Base-by-base conservation (phyloP, 2,113 vertebrate species). In the Gnathonemus longibarbis region DNA sequence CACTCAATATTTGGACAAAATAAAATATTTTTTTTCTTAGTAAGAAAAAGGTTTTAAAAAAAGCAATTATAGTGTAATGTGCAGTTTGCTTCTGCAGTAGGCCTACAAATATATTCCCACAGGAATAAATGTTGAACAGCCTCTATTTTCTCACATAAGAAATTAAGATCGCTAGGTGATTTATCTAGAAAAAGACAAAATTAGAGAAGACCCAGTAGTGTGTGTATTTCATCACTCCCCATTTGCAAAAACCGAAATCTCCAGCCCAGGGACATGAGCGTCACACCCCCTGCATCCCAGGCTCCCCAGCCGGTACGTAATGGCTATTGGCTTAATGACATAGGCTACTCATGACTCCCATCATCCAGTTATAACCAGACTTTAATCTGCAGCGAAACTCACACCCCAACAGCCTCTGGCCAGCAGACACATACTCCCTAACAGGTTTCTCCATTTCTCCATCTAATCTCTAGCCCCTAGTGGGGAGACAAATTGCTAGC, bases 31-130 rank as follows among this genome's bases (percentile, higher is more conserved):
- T 17, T 46, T 31, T 31, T 70, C 62, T 31, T 80, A 50, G 46
- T 35, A 66, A 70, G 19, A 49, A 42, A 80, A 83, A 31, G 62
- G 45, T 24, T 45, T 62, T 74, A 10, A 42, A 89, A 89, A 89
- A 89, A 77, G 48, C 74, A 89, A 89, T 89, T 89, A 89, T 35
- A 84, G 77, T 52, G 74, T 53, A 83, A 56, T 17, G 85, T 53
- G 45, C 19, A 84, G 83, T 50, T 86, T 50, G 35, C 50, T 35
- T 35, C 17, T 39, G n/a, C 31, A 87, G 49, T 19, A 21, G 49
- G 31, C 50, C 85, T 87, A 87, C 85, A 56, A 10, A 53, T 56
- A 9, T 87, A 86, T 86, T 48, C n/a, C 48, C 7, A 56, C 48
- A 53, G 49, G 13, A 15, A 56, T 56, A 56, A 56, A 39, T 19